phyloP scores from a whole-genome alignment of 2,113 vertebrate genomes.

The Picathartes gymnocephalus region DNA sequence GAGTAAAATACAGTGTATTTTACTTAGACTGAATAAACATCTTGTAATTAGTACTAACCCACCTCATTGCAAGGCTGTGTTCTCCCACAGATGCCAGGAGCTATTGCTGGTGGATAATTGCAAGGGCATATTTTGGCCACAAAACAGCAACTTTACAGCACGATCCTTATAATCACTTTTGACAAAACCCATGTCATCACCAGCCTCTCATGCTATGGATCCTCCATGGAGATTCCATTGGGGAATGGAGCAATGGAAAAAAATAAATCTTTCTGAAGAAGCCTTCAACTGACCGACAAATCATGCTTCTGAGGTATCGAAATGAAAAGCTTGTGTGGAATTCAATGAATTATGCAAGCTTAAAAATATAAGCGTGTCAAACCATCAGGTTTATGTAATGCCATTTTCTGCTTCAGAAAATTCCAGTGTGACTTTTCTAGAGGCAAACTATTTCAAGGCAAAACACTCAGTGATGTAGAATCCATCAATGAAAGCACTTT shows the following conservation, averaged over 20 bases:
- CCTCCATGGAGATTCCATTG: not conserved
- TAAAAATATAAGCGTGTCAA: not conserved
- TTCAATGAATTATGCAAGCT: not conserved
- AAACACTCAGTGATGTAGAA: not conserved
- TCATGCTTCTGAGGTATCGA: not conserved
- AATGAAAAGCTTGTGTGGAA: not conserved
- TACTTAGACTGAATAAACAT: not conserved
- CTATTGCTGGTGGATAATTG: not conserved
- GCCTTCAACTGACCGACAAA: not conserved
- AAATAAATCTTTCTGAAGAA: not conserved
- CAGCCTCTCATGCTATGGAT: not conserved
- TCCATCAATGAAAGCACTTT: not conserved
- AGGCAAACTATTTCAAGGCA: not conserved
- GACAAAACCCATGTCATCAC: not conserved
- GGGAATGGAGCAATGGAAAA: not conserved
- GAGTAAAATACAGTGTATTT: not conserved
- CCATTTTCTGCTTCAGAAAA: not conserved
- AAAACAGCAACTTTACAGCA: not conserved
- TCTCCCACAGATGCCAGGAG: not conserved
- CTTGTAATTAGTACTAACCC: constrained; percentile 1
- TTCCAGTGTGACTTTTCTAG: not conserved
- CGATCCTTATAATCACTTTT: not conserved
- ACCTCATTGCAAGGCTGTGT: not conserved
- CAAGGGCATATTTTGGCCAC: not conserved
- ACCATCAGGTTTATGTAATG: not conserved